Evolutionary conservation across 1,140 invertebrate genomes (phyloP), one percentile per base, ranked within the genome.

Genomic region (Bicyclus anynana): DNA sequence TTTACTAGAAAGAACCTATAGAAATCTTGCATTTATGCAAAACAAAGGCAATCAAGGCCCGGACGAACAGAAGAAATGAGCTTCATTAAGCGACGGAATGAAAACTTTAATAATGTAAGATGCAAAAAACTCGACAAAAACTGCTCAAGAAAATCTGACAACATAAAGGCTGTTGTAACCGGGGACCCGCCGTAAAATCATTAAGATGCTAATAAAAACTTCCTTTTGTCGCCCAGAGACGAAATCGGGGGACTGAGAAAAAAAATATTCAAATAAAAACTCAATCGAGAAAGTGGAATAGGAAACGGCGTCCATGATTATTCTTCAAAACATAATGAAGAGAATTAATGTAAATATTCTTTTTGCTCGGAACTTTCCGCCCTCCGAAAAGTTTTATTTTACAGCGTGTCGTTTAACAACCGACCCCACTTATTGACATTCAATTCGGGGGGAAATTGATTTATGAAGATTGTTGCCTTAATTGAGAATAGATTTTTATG

Each of bases 301-400:
- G 75, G 79, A 78, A 80, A 83, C 85, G 77, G 74, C 82, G 75
- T 65, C 84, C 84, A 88, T 84, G 84, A 88, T 89, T 89, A 89
- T 90, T 90, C 89, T 87, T 85, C 85, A 89, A 89, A 89, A 89
- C 87, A 89, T 89, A 89, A 89, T 90, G 89, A 89, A 89, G 83
- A 87, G 87, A 90, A 90, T 90, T 90, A 89, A 89, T 89, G 88
- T 89, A 89, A 89, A 89, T 89, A 89, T 89, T 89, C 88, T 86
- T 89, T 89, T 88, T 84, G 69, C 74, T 78, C 62, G 63, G 69
- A 85, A 80, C 70, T 85, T 87, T 78, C 66, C 77, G 75, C 80
- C 83, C 82, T 83, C 76, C 74, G 74, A 71, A 81, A 89, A 89
- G 84, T 89, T 89, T 87, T 87, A 87, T 89, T 87, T 86, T 84